phyloP scores from a whole-genome alignment of 1,140 invertebrate species.

The Sminthurides bifidus region DNA sequence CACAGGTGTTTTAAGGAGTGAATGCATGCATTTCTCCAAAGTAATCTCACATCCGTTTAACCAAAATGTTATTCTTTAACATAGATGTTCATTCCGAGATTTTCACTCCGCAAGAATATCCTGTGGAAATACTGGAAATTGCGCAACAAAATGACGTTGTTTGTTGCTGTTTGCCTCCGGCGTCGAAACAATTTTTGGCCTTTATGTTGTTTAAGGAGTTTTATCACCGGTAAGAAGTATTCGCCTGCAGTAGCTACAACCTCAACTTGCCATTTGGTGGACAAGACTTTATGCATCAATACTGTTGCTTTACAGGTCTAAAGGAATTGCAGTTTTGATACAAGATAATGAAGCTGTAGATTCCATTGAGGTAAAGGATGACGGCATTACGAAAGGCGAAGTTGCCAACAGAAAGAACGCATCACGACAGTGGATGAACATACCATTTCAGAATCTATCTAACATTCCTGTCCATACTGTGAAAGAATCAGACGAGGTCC shows the following conservation, averaged over 20 bases:
- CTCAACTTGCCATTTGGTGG: too few relatives aligned
- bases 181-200: conserved; percentile 29
- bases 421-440: too few relatives aligned
- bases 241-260: too few relatives aligned
- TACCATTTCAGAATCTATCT: conserved; percentile 25
- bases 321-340: conserved; percentile 29
- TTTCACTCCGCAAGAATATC: conserved; percentile 62
- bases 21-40: too few relatives aligned
- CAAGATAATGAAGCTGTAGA: conserved; percentile 17
- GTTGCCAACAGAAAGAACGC: too few relatives aligned
- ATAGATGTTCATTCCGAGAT: conserved; percentile 54
- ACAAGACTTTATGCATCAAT: too few relatives aligned
- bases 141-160: conserved; percentile 26
- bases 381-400: too few relatives aligned
- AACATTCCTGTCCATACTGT: conserved; percentile 21
- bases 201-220: conserved; percentile 31
- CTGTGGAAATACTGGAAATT: conserved; percentile 39
- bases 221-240: conserved; percentile 18
- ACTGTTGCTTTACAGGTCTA: conserved; percentile 11
- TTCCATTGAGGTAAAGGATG: too few relatives aligned
- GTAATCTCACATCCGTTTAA: too few relatives aligned
- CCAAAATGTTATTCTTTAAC: conserved; percentile 44
- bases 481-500: conserved; percentile 12
- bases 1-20: too few relatives aligned
- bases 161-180: conserved; percentile 26